A percentile compares a stretch with the other conserved stretches of the same genome.
Conservation (phyloP, 2,113 vertebrate genomes). For the Siphamia tubifer region DNA sequence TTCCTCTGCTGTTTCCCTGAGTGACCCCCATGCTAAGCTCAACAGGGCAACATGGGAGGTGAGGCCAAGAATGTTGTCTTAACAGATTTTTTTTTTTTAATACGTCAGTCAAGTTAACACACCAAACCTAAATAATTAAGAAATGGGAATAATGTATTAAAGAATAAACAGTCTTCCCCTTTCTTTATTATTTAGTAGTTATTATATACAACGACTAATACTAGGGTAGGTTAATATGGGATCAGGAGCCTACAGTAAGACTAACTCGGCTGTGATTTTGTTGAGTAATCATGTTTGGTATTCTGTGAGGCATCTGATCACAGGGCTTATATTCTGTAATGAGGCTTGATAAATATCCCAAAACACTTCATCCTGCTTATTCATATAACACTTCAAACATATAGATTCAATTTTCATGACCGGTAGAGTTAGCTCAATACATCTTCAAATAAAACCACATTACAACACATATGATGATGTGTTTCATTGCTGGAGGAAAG, state of each 20-base stretch:
- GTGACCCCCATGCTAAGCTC: constrained; percentile 23
- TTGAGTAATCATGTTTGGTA: constrained; percentile 56
- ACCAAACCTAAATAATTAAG: neutral
- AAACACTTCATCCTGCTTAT: neutral
- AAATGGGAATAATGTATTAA: neutral
- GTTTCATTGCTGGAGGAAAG: neutral
- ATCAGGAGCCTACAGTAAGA: constrained; percentile 50
- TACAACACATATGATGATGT: neutral
- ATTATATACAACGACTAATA: neutral
- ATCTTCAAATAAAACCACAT: neutral
- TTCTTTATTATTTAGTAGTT: neutral
- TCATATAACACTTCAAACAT: neutral
- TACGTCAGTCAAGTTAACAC: too few species aligned
- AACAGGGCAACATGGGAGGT: constrained; percentile 11
- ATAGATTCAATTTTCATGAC: too few species aligned
- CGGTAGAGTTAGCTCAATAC: neutral
- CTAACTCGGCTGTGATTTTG: constrained; percentile 32
- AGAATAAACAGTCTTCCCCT: neutral
- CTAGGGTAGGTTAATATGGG: constrained; percentile 42
- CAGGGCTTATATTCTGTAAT: constrained; percentile 34
- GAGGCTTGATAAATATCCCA: constrained; percentile 27
- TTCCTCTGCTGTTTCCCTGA: constrained; percentile 26
- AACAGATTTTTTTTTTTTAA: too few species aligned
- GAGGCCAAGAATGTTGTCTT: constrained; percentile 14
- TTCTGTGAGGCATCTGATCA: constrained; percentile 33